Conservation (phyloP, 2,888 invertebrate genomes). For the Thereva nobilitata region DNA sequence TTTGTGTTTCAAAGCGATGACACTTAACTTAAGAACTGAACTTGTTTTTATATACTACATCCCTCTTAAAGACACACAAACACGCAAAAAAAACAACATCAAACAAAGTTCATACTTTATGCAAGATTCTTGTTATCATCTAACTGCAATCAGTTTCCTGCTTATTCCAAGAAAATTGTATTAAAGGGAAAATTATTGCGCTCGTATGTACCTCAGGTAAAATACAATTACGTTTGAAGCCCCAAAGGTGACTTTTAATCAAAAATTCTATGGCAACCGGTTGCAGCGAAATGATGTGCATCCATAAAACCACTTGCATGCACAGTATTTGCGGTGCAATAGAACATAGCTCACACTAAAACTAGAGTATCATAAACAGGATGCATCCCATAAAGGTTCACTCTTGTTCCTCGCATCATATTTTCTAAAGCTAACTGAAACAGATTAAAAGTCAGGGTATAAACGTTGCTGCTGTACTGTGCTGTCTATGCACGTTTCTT, state of each 20-base stretch:
- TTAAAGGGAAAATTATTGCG: background rate
- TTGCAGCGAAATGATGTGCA: constrained; percentile 2
- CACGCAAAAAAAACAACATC: too few species aligned
- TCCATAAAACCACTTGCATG: constrained; percentile 12
- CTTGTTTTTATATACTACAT: too few species aligned
- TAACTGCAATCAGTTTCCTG: too few species aligned
- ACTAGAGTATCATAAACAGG: constrained; percentile 8
- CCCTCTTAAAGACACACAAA: too few species aligned
- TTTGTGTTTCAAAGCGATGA: too few species aligned
- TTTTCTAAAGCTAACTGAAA: background rate
- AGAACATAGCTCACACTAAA: constrained; percentile 4
- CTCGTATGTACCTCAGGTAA: background rate
- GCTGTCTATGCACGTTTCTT: too few species aligned
- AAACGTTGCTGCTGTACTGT: too few species aligned
- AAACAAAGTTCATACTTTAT: too few species aligned
- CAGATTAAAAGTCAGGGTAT: background rate
- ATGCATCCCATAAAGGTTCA: constrained; percentile 5
- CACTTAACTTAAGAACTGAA: too few species aligned
- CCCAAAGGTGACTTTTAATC: constrained; percentile 10
- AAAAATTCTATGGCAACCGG: constrained; percentile 12
- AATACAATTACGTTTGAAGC: background rate
- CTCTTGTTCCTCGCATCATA: background rate
- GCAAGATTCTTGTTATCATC: too few species aligned
- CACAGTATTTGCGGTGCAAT: background rate
- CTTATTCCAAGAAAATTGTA: too few species aligned